Evolutionary conservation across 2,888 invertebrate genomes (phyloP).

Genomic region (Chrysolina americana): DNA sequence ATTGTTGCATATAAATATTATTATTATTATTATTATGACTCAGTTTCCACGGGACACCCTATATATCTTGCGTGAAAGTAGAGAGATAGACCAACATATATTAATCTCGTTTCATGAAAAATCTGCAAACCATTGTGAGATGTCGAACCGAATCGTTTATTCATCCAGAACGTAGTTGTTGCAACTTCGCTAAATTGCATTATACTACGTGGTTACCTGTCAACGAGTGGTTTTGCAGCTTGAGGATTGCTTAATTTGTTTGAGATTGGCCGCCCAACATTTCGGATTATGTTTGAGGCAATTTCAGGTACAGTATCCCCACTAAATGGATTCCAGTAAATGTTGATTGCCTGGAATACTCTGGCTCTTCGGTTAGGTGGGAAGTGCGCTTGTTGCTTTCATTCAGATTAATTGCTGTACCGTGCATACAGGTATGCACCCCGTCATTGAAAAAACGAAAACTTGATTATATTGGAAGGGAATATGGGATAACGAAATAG

Average conservation of each 20-base stretch:
- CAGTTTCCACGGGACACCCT: too few relatives aligned
- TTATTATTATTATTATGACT: too few relatives aligned
- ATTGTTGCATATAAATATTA: too few relatives aligned
- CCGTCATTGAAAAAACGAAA: too few relatives aligned
- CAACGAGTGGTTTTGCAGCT: constrained; percentile 3
- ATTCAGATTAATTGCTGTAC: background rate
- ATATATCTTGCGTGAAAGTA: too few relatives aligned
- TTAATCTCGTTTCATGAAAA: too few relatives aligned
- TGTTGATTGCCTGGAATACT: background rate
- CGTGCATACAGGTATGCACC: too few relatives aligned
- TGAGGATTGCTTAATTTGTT: constrained; percentile 9
- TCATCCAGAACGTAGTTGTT: background rate
- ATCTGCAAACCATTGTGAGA: too few relatives aligned
- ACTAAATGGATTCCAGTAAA: background rate
- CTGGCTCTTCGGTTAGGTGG: background rate
- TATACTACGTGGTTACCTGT: background rate
- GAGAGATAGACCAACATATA: too few relatives aligned
- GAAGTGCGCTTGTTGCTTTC: background rate
- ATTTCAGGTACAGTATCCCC: background rate
- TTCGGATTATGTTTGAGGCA: background rate
- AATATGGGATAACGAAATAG: too few relatives aligned
- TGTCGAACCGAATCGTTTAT: background rate
- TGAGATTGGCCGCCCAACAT: constrained; percentile 5
- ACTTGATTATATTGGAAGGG: too few relatives aligned
- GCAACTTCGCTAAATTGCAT: background rate